Conservation (phyloP, 2,797 vertebrate genomes). For the Dromococcyx pavoninus region DNA sequence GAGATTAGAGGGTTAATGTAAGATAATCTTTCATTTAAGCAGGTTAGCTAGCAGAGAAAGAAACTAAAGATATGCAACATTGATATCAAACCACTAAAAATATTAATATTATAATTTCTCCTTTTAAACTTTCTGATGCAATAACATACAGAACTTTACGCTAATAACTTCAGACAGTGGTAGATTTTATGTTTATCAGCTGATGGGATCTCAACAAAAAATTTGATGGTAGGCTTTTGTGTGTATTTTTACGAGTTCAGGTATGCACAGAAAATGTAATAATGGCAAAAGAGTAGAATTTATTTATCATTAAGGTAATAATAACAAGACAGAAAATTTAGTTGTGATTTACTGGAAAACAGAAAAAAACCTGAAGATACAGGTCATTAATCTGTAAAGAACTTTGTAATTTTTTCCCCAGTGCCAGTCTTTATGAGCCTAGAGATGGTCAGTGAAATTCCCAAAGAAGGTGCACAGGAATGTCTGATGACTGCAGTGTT, state of each 20-base stretch:
- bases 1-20: background rate
- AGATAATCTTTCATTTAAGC: background rate
- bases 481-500: background rate
- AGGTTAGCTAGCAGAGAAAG: background rate
- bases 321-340: background rate
- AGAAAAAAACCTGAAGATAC: background rate
- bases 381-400: background rate
- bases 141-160: background rate
- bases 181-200: background rate
- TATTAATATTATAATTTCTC: background rate
- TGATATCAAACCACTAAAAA: background rate
- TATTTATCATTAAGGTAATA: background rate
- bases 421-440: background rate
- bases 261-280: background rate
- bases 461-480: fast-evolving
- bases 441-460: background rate
- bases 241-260: background rate
- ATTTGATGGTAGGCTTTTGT: background rate
- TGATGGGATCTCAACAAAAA: background rate
- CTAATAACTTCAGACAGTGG: background rate
- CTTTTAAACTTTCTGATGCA: background rate
- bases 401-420: fast-evolving
- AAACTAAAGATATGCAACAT: background rate
- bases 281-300: background rate
- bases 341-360: background rate